These are phyloP conservation scores for Platalea minor DNA, from an alignment of 2,797 vertebrate species.

Conservation along the genomic window DNA sequence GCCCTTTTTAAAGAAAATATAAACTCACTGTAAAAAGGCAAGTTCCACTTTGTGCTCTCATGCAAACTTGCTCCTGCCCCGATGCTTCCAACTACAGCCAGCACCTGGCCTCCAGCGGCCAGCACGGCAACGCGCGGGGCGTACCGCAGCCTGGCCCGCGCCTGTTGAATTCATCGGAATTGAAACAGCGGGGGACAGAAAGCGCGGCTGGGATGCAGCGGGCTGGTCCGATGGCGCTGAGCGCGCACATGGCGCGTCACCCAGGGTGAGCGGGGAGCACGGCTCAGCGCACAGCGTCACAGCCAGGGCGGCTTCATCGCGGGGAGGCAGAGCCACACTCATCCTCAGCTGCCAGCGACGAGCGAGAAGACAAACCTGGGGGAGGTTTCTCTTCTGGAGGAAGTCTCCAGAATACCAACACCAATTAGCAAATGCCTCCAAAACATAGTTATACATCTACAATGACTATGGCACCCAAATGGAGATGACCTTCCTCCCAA, in stretches of 20 bases:
- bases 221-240: background rate
- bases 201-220: accelerated
- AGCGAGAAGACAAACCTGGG: background rate
- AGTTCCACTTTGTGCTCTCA: background rate
- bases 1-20: background rate
- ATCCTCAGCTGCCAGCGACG: background rate
- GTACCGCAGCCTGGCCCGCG: accelerated
- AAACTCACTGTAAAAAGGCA: background rate
- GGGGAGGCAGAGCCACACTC: background rate
- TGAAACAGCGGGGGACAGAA: too few relatives aligned
- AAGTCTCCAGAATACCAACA: background rate
- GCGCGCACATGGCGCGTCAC: accelerated
- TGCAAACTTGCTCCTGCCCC: background rate
- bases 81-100: background rate
- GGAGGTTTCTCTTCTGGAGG: background rate
- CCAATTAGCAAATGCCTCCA: background rate
- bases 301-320: accelerated
- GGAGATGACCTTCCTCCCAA: background rate
- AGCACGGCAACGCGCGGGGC: background rate
- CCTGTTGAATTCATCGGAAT: accelerated
- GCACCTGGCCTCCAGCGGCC: background rate
- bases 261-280: background rate
- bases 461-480: background rate
- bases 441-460: background rate
- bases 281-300: background rate